A percentile compares a stretch with the other conserved stretches of the same genome.
Conservation (phyloP, 2,113 vertebrate genomes). For the Sebastes fasciatus region DNA sequence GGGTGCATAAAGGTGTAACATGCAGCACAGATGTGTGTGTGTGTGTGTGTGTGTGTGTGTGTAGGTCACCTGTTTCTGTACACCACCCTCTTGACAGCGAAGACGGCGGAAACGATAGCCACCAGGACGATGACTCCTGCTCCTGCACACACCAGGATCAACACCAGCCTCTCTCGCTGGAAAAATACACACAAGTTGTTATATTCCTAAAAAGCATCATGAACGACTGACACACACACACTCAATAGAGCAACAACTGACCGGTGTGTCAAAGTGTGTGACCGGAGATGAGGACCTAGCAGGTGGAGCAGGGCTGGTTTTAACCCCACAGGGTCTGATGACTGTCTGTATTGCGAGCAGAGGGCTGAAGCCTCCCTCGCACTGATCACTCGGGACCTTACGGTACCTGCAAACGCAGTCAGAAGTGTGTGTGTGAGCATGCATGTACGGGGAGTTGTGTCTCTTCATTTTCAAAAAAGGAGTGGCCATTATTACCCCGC, state of each 20-base stretch:
- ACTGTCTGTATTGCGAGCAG: conserved; percentile 56
- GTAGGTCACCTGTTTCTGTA: conserved; percentile 74
- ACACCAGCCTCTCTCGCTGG: conserved; percentile 76
- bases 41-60: not conserved
- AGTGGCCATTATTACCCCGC: conserved; percentile 72
- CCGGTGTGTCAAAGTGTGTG: conserved; percentile 71
- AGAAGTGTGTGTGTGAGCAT: not conserved
- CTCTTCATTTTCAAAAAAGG: not conserved
- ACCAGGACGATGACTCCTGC: conserved; percentile 70
- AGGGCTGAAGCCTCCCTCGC: conserved; percentile 83
- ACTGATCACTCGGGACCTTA: conserved; percentile 83
- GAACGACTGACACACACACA: not conserved
- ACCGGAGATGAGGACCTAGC: conserved; percentile 32
- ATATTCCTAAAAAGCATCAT: not conserved
- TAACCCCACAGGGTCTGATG: conserved; percentile 73
- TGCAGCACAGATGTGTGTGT: not conserved
- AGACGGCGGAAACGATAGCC: conserved; percentile 52
- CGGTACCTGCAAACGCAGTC: conserved; percentile 79
- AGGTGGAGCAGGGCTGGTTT: conserved; percentile 54
- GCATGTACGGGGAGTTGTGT: not conserved
- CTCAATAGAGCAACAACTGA: conserved; percentile 54
- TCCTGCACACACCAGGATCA: conserved; percentile 77
- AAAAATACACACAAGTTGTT: conserved; percentile 16
- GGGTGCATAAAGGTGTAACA: not conserved
- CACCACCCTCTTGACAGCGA: conserved; percentile 75